phyloP scores from a whole-genome alignment of 2,113 vertebrate species.

The Mugil cephalus region DNA sequence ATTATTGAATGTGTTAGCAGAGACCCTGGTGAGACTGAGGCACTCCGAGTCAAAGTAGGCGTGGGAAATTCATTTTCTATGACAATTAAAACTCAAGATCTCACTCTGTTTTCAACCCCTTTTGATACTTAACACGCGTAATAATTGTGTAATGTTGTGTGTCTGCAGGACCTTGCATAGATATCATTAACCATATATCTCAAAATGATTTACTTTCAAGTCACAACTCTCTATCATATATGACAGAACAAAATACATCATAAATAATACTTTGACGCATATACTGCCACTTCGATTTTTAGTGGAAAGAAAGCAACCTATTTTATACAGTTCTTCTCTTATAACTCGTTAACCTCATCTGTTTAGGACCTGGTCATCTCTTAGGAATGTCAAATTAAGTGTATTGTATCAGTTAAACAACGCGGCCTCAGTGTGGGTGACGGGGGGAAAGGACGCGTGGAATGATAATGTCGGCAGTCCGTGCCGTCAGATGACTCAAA shows the following conservation, averaged over 20 bases:
- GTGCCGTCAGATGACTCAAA: constrained; percentile 61
- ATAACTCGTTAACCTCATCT: background rate
- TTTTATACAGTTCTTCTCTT: background rate
- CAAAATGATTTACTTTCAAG: background rate
- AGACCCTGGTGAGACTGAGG: background rate
- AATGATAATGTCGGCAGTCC: constrained; percentile 64
- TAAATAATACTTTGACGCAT: background rate
- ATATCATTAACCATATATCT: background rate
- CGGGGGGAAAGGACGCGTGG: constrained; percentile 49
- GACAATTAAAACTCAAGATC: background rate
- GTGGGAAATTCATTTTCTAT: constrained; percentile 3
- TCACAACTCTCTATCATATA: too few relatives aligned
- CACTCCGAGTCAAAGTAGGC: background rate
- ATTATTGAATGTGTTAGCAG: background rate
- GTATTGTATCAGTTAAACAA: constrained; percentile 60
- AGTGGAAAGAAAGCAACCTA: background rate
- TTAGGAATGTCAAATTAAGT: constrained; percentile 49
- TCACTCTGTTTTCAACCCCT: background rate
- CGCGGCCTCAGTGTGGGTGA: constrained; percentile 56
- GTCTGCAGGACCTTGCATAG: background rate
- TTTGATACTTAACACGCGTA: background rate
- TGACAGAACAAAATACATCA: too few relatives aligned
- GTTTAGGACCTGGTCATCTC: constrained; percentile 35
- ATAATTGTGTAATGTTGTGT: background rate
- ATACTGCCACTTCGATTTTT: background rate